Conservation (phyloP, 2,888 invertebrate species). For the Drosophila ustulata region DNA sequence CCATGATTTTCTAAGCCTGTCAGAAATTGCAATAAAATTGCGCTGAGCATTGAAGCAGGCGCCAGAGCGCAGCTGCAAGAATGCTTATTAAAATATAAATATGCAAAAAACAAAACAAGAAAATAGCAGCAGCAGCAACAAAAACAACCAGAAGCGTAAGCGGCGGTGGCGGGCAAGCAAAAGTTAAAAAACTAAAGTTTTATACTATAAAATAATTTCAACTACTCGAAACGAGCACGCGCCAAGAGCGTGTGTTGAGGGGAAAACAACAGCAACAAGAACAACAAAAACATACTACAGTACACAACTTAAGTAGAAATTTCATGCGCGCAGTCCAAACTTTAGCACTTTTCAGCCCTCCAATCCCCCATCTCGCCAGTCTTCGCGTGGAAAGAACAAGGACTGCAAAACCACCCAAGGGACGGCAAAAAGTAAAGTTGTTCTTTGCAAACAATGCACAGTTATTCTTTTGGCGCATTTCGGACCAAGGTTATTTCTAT, state of each 20-base stretch:
- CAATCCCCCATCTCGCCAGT: constrained; percentile 3
- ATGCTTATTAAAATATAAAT: constrained; percentile 81
- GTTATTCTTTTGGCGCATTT: constrained; percentile 74
- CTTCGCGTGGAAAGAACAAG: constrained; percentile 14
- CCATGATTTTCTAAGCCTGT: constrained; percentile 79
- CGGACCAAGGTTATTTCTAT: constrained; percentile 75
- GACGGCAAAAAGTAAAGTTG: constrained; percentile 65
- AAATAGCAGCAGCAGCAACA: constrained; percentile 28
- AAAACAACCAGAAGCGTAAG: constrained; percentile 29
- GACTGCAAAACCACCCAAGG: constrained; percentile 42
- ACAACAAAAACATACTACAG: constrained; percentile 8
- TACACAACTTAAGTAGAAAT: constrained; percentile 74
- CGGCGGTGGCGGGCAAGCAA: constrained; percentile 39
- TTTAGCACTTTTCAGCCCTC: constrained; percentile 67
- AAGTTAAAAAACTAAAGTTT: constrained; percentile 81
- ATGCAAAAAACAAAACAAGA: constrained; percentile 67
- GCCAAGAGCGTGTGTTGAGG: constrained; percentile 35
- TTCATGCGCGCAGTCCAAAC: constrained; percentile 74
- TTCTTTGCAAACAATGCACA: constrained; percentile 76
- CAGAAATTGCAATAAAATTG: constrained; percentile 80
- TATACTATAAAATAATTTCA: constrained; percentile 80
- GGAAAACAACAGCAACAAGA: constrained; percentile 7
- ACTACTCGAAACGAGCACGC: constrained; percentile 78
- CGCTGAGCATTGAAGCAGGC: constrained; percentile 60
- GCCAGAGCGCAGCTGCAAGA: constrained; percentile 75